Evolutionary conservation across 1,140 invertebrate species (phyloP).

Genomic region (Hetaerina americana): DNA sequence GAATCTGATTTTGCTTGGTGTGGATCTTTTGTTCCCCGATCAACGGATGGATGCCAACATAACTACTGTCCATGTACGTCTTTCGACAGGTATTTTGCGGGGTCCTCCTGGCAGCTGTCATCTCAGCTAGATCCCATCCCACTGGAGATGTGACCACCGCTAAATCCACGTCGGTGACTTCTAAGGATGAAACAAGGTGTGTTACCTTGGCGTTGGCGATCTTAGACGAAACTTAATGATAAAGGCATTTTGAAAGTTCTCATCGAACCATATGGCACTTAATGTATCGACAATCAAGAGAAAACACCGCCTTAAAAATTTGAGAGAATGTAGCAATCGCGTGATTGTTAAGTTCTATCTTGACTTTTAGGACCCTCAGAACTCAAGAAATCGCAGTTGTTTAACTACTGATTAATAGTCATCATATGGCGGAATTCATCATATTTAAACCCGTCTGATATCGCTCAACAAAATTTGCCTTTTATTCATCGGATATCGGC

Average conservation of each 20-base stretch:
- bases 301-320: neutral
- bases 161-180: neutral
- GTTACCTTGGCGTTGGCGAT: neutral
- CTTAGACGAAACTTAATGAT: neutral
- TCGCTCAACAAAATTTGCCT: too few relatives aligned
- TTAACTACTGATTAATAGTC: too few relatives aligned
- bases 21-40: neutral
- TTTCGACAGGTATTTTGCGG: neutral
- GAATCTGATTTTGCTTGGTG: neutral
- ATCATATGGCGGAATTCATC: too few relatives aligned
- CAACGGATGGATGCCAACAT: neutral
- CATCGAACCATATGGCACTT: neutral
- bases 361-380: too few relatives aligned
- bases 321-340: too few relatives aligned
- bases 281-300: neutral
- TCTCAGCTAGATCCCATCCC: neutral
- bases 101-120: neutral
- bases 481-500: too few relatives aligned
- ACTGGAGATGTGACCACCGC: neutral
- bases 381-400: too few relatives aligned
- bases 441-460: too few relatives aligned
- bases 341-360: too few relatives aligned
- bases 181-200: neutral
- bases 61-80: neutral
- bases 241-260: neutral